Conservation (phyloP, 2,797 vertebrate species). For the Hozukius guyotensis region DNA sequence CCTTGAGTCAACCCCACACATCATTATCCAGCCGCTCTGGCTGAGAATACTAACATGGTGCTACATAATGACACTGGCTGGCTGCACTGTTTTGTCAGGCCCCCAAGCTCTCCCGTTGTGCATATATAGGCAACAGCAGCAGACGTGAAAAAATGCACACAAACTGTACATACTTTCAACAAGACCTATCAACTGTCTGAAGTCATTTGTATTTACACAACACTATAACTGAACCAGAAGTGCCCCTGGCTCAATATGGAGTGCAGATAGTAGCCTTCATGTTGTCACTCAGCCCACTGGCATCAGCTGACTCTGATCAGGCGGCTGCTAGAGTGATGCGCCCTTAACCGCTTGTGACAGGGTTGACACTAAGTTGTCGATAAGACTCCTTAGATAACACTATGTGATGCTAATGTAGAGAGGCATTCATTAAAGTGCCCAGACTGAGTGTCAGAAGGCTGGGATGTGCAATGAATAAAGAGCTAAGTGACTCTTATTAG, state of each 20-base stretch:
- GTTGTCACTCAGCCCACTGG: constrained; percentile 29
- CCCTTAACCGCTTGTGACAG: constrained; percentile 49
- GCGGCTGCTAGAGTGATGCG: constrained; percentile 11
- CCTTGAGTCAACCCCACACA: constrained; percentile 21
- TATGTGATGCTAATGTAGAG: constrained; percentile 56
- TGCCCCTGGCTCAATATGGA: background rate
- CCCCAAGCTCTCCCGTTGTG: background rate
- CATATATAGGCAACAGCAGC: background rate
- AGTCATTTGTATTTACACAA: constrained; percentile 9
- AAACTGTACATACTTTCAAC: background rate
- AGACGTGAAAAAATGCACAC: background rate
- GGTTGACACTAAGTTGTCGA: constrained; percentile 50
- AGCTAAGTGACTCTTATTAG: constrained; percentile 2
- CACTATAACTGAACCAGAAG: background rate
- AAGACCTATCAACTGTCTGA: background rate
- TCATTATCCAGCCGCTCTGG: constrained; percentile 5
- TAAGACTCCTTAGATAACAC: constrained; percentile 50
- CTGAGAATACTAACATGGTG: constrained; percentile 19
- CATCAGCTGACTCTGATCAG: constrained; percentile 43
- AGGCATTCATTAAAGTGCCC: constrained; percentile 47
- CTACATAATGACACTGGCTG: constrained; percentile 2
- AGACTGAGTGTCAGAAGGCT: constrained; percentile 14
- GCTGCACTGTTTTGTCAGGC: background rate
- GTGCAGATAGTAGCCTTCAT: constrained; percentile 5
- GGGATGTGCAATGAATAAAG: constrained; percentile 21